Base-by-base conservation (phyloP, 1,140 invertebrate genomes). In the Catajapyx aquilonaris region DNA sequence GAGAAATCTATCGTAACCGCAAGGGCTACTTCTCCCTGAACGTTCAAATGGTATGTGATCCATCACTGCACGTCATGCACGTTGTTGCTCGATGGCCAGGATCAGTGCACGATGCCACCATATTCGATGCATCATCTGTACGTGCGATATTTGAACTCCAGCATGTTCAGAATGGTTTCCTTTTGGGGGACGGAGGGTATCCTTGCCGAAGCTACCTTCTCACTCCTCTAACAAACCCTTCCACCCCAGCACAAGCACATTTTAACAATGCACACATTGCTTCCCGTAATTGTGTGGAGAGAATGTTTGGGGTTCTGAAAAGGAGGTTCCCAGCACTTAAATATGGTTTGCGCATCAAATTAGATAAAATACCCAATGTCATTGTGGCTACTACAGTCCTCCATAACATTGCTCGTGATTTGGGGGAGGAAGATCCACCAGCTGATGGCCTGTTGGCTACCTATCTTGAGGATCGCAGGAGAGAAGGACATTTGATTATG, bases 11-110 rank as follows among this genome's bases (percentile, higher is more conserved):
- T 20, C 17, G 37, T 10, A 55, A 53, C 33, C 35, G 54, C 20
- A 55, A 48, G 40, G 47, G 48, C 23, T 52, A 36, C 40, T 48
- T 47, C 35, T 50, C 44, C 35, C 42, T 53, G 11, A 50, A 48
- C 39, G 40, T 49, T 2, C 51, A 54, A 40, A 43, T 46, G 16
- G 45, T 52, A n/a, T 42, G 44, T 37, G 37, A 41, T 31, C 34
- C 42, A 16, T 32, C 44, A 34, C 32, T 49, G 20, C 11, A 34
- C 39, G 47, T 54, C 34, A 31, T 34, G 9, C 39, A 46, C 37
- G 28, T 47, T 22, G 45, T 49, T 44, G 40, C 40, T 17, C 42
- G 47, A 9, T 55, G 38, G 44, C 46, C 46, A 21, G 51, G 53
- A 7, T 43, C 39, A n/a, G 36, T 35, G 2, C 49, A 51, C 40